phyloP scores from a whole-genome alignment of 1,140 invertebrate genomes.

The Drosophila yakuba region DNA sequence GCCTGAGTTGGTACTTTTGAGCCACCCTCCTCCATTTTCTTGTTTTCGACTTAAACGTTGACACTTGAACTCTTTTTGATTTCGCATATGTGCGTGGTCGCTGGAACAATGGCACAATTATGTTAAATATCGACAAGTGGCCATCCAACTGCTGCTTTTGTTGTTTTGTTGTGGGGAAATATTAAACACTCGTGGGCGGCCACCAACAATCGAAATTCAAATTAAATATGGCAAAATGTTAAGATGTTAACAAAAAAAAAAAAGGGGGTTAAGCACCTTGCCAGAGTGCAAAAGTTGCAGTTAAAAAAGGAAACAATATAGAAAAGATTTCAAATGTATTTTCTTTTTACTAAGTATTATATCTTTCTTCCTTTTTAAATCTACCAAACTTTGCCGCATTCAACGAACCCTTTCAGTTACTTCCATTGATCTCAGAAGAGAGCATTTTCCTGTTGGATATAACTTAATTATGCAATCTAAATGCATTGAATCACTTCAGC shows the following conservation, averaged over 20 bases:
- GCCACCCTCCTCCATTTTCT: neutral
- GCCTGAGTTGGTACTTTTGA: conserved; percentile 55
- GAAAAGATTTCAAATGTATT: no score
- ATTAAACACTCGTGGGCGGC: conserved; percentile 67
- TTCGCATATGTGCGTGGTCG: conserved; percentile 19
- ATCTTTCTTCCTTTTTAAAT: no score
- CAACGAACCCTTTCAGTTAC: neutral
- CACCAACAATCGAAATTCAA: conserved; percentile 51
- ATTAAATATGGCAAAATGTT: neutral
- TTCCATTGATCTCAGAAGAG: neutral
- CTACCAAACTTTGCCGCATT: no score
- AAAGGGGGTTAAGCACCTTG: conserved; percentile 27
- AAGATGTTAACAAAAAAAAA: conserved; percentile 5
- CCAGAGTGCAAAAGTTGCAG: neutral
- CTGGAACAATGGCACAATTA: conserved; percentile 76
- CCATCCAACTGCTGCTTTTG: conserved; percentile 54
- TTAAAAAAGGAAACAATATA: neutral
- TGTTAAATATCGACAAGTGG: conserved; percentile 82
- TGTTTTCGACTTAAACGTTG: conserved; percentile 56
- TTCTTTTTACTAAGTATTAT: no score
- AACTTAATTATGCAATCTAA: conserved; percentile 82
- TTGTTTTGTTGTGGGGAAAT: conserved; percentile 66
- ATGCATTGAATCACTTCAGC: conserved; percentile 80
- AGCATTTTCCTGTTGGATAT: conserved; percentile 17
- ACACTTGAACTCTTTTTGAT: conserved; percentile 82